phyloP scores from a whole-genome alignment of 2,888 invertebrate species.

The Oegoconia quadripuncta region DNA sequence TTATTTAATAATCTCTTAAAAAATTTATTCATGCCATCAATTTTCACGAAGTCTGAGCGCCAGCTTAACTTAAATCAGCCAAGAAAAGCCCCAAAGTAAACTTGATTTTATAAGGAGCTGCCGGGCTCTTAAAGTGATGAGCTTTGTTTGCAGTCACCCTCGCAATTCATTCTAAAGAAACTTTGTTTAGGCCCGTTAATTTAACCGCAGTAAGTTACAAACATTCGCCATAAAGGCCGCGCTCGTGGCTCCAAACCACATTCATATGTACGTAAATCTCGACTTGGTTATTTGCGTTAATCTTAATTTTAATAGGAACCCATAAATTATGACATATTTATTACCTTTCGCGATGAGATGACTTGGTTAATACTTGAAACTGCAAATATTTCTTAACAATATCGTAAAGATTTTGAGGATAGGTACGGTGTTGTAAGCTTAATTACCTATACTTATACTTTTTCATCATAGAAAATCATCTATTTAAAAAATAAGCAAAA shows the following conservation, averaged over 20 bases:
- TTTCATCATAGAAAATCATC: no score
- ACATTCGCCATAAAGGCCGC: conserved; percentile 21
- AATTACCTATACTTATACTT: no score
- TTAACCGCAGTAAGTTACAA: conserved; percentile 27
- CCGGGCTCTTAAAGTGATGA: conserved; percentile 22
- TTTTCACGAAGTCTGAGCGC: not conserved
- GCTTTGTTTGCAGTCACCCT: conserved; percentile 31
- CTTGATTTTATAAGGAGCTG: conserved; percentile 4
- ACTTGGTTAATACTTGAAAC: no score
- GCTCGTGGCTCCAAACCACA: conserved; percentile 11
- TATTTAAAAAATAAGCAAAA: no score
- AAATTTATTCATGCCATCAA: no score
- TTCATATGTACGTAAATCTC: conserved; percentile 15
- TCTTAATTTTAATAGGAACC: conserved; percentile 2
- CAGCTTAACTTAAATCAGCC: not conserved
- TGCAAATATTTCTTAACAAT: no score
- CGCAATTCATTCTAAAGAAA: conserved; percentile 32
- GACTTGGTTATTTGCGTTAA: conserved; percentile 11
- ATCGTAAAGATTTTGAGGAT: no score
- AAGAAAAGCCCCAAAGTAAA: not conserved
- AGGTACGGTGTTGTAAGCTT: no score
- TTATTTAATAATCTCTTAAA: no score
- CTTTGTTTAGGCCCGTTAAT: conserved; percentile 32
- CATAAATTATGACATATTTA: not conserved
- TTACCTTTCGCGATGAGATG: no score